phyloP scores from a whole-genome alignment of 2,797 vertebrate species.

The Cheirogaleus major region DNA sequence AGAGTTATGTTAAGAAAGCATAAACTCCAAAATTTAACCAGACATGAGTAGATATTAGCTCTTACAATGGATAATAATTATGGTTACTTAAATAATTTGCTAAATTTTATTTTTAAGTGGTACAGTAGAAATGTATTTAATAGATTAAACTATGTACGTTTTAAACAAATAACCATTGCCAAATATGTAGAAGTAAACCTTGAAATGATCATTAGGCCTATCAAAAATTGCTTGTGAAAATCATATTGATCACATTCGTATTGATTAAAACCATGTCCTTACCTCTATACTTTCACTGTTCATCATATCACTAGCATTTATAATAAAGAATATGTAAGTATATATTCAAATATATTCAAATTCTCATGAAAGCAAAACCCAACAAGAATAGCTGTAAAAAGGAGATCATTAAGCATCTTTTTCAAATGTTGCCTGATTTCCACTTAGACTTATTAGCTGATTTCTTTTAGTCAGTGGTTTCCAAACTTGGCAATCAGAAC shows the following conservation, averaged over 20 bases:
- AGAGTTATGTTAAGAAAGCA: not conserved
- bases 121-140: slow-evolving; percentile 2
- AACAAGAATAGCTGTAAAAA: slow-evolving; percentile 8
- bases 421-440: slow-evolving; percentile 16
- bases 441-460: slow-evolving; percentile 16
- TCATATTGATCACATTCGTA: not conserved
- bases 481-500: not conserved
- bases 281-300: not conserved
- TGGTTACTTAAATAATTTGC: not conserved
- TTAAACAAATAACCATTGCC: slow-evolving; percentile 37
- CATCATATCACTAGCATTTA: slow-evolving; percentile 1
- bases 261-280: not conserved
- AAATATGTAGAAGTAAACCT: not conserved
- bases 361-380: slow-evolving; percentile 33
- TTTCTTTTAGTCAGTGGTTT: slow-evolving; percentile 19
- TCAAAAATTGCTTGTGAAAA: slow-evolving; percentile 24
- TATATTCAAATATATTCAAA: not conserved
- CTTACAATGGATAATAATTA: not conserved
- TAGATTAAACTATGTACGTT: not conserved
- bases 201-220: slow-evolving; percentile 22
- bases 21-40: slow-evolving; percentile 29
- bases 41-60: not conserved
- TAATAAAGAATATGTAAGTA: not conserved
- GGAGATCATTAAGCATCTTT: not conserved
- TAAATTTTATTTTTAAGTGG: slow-evolving; percentile 24